Evolutionary conservation across 2,888 invertebrate genomes (phyloP), one percentile per base, ranked within the genome.

Genomic region (Phortica magna): DNA sequence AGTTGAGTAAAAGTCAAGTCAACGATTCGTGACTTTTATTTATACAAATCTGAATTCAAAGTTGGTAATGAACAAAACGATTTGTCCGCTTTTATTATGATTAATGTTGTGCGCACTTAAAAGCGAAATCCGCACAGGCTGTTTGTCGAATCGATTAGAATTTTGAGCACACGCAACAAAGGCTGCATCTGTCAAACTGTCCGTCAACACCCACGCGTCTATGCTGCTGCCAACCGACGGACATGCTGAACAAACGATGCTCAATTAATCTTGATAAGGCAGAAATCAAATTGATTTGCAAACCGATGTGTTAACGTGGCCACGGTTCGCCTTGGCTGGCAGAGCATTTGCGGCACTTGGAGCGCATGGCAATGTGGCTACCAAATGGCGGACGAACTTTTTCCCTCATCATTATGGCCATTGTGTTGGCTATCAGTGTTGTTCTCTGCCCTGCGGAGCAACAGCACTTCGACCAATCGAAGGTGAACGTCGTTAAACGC

Each of bases 251-350:
- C 79, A 84, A 89, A 88, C 85, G 81, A 78, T 78, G 77, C 74
- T 79, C 83, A 85, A 88, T 88, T 88, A 86, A 89, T 88, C 88
- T 88, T 86, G 84, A 87, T 88, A 82, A 83, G 80, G 80, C 77
- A 79, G 81, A 84, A 89, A 85, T 87, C 84, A 85, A 86, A 83
- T 76, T 76, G 78, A 78, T 78, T 79, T 75, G 81, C 82, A 80
- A 80, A 76, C 78, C 81, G 79, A 83, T 78, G 87, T 88, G 80
- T 86, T 84, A 83, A 82, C 83, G 79, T 59, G 76, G 79, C 74
- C 74, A 42, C 67, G 76, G 59, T n/a, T 48, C 22, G 41, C 31
- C 76, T 31, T 22, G 53, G 31, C 53, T 53, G 53, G 68, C 78
- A 79, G 82, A 87, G 88, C 71, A 74, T 74, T 76, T 65, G 74